These are phyloP conservation scores for Hirtodrosophila trivittata DNA, from an alignment of 2,888 invertebrate genomes.

Conservation along the genomic window DNA sequence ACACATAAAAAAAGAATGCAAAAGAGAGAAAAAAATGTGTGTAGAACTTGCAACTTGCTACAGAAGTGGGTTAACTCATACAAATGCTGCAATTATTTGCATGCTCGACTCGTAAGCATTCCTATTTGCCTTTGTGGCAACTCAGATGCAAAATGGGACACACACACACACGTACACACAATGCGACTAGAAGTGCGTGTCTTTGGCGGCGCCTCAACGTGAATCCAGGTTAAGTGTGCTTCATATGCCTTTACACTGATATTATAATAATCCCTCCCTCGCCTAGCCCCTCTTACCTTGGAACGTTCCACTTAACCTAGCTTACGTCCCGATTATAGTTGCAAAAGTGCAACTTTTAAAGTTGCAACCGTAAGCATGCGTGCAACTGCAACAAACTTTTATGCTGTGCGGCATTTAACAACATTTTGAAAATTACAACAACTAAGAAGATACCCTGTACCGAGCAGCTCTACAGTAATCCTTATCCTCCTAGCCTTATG, in stretches of 20 bases:
- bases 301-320: not conserved
- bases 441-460: no score
- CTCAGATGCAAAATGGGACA: slow-evolving; percentile 26
- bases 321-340: slow-evolving; percentile 38
- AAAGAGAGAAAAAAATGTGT: slow-evolving; percentile 1
- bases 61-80: slow-evolving; percentile 69
- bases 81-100: slow-evolving; percentile 74
- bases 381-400: slow-evolving; percentile 40
- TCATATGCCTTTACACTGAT: slow-evolving; percentile 71
- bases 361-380: slow-evolving; percentile 53
- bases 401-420: no score
- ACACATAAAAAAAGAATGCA: not conserved
- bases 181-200: slow-evolving; percentile 28
- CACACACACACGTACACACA: slow-evolving; percentile 6
- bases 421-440: no score
- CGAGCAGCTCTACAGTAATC: slow-evolving; percentile 40
- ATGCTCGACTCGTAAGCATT: slow-evolving; percentile 62
- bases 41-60: slow-evolving; percentile 30
- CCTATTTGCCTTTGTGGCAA: slow-evolving; percentile 49
- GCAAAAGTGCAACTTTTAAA: slow-evolving; percentile 49
- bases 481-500: no score
- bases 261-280: slow-evolving; percentile 55
- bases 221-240: slow-evolving; percentile 70
- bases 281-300: not conserved
- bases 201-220: slow-evolving; percentile 43